Evolutionary conservation across 2,888 invertebrate species (phyloP).

Genomic region (Periphyllus acericola): DNA sequence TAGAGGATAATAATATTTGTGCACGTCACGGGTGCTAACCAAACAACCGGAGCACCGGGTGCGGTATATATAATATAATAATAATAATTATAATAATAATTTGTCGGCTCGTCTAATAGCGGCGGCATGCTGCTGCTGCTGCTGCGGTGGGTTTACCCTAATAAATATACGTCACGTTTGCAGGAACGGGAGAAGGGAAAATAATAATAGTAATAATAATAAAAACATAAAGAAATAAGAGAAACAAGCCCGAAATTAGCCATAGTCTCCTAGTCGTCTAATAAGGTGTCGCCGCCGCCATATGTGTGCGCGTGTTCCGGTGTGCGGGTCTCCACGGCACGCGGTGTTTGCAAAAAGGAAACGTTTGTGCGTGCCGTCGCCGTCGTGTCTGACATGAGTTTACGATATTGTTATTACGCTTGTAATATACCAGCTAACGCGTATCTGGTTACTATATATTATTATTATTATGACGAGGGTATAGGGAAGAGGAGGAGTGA

Average conservation of each 20-base stretch:
- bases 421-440: slow-evolving; percentile 44
- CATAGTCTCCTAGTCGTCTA: slow-evolving; percentile 34
- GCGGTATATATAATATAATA: background rate
- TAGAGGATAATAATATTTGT: slow-evolving; percentile 41
- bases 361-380: slow-evolving; percentile 60
- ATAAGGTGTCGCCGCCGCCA: slow-evolving; percentile 56
- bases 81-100: slow-evolving; percentile 24
- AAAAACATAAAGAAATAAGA: background rate
- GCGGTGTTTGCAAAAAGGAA: slow-evolving; percentile 53
- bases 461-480: background rate
- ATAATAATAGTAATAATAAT: background rate
- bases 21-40: slow-evolving; percentile 33
- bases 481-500: background rate
- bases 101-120: slow-evolving; percentile 30
- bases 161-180: slow-evolving; percentile 57
- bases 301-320: slow-evolving; percentile 5
- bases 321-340: background rate
- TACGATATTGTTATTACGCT: slow-evolving; percentile 54
- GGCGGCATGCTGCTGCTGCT: background rate
- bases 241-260: slow-evolving; percentile 51
- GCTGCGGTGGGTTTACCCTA: slow-evolving; percentile 22
- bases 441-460: slow-evolving; percentile 50
- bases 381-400: slow-evolving; percentile 56
- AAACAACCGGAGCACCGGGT: slow-evolving; percentile 38
- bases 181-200: slow-evolving; percentile 9